Percentiles rank a stretch among this genome's conserved stretches.
These are phyloP conservation scores for Mesoclemmys tuberculata DNA, from an alignment of 2,113 vertebrate genomes.

Conservation along the genomic window DNA sequence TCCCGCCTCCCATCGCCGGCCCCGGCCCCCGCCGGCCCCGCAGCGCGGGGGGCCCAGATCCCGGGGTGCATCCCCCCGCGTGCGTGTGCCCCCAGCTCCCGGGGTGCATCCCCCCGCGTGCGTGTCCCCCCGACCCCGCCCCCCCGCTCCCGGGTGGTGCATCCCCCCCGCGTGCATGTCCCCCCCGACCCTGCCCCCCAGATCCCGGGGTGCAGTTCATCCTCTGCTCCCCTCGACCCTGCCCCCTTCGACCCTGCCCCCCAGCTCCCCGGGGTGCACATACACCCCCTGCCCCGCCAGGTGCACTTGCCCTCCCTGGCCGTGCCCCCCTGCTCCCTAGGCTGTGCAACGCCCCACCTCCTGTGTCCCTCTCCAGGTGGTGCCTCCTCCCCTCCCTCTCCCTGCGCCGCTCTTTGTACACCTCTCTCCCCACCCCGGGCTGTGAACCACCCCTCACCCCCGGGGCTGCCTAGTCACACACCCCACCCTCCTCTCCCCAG, in stretches of 20 bases:
- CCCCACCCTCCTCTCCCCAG: not conserved
- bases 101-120: too few relatives aligned
- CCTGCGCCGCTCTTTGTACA: conserved; percentile 12
- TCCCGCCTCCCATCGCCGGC: not conserved
- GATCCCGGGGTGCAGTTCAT: not conserved
- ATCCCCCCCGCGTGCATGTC: too few relatives aligned
- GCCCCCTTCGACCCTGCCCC: too few relatives aligned
- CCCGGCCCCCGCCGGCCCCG: not conserved
- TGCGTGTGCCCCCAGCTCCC: conserved; percentile 31
- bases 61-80: too few relatives aligned
- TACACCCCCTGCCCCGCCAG: not conserved
- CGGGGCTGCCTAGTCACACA: not conserved
- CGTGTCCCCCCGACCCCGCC: not conserved
- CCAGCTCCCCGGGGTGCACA: too few relatives aligned
- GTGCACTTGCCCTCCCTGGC: too few relatives aligned
- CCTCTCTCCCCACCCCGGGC: not conserved
- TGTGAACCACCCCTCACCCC: not conserved
- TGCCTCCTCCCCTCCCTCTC: not conserved
- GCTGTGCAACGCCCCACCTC: conserved; percentile 34
- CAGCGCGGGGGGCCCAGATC: not conserved
- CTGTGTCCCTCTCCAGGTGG: not conserved
- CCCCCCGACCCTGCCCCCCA: too few relatives aligned
- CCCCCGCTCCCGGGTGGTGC: not conserved
- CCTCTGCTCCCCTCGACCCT: too few relatives aligned
- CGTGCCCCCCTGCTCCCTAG: not conserved